Conservation (phyloP, 2,888 invertebrate species). For the Synergus laeviventris region DNA sequence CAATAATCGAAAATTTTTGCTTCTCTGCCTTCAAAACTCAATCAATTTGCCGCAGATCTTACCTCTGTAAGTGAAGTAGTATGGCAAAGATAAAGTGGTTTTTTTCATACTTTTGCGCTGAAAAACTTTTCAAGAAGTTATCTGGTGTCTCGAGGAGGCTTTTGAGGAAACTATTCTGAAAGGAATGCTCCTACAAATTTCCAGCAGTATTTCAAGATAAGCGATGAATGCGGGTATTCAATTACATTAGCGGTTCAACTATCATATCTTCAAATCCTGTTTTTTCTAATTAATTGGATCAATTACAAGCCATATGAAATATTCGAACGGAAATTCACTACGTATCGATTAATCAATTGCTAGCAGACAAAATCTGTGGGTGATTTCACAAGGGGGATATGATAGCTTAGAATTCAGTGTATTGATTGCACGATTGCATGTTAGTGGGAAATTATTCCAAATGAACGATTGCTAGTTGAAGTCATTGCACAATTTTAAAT, state of each 20-base stretch:
- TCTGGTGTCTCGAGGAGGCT: not conserved
- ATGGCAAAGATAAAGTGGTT: conserved; percentile 6
- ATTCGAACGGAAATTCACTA: no score
- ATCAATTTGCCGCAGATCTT: conserved; percentile 15
- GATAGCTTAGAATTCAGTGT: no score
- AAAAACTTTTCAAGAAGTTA: conserved; percentile 15
- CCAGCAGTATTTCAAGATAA: not conserved
- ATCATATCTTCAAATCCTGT: not conserved
- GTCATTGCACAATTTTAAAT: no score
- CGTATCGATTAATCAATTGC: no score
- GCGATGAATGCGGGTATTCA: not conserved
- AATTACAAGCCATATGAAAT: not conserved
- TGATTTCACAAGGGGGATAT: no score
- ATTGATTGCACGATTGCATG: no score
- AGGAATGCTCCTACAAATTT: not conserved
- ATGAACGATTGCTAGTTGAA: no score
- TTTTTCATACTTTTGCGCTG: conserved; percentile 7
- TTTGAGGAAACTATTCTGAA: not conserved
- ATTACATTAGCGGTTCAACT: conserved; percentile 2
- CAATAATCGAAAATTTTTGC: not conserved
- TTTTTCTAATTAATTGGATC: not conserved
- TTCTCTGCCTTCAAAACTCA: not conserved
- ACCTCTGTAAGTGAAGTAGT: conserved; percentile 2
- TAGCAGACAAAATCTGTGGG: no score
- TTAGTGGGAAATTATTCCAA: no score